Conservation (phyloP, 1,140 invertebrate genomes). For the Cepaea nemoralis region DNA sequence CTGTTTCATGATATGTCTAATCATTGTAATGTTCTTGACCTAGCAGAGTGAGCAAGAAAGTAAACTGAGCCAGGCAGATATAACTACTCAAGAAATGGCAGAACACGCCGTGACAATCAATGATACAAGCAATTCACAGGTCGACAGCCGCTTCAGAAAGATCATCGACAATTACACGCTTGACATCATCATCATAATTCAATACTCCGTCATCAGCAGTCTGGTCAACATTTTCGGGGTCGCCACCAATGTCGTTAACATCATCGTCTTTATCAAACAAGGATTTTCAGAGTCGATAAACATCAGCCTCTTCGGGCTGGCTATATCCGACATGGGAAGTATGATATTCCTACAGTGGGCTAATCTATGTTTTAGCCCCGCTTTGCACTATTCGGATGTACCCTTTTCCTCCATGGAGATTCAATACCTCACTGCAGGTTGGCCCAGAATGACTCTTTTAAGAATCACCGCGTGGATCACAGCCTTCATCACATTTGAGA, state of each 20-base stretch:
- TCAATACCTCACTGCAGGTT: conserved; percentile 93
- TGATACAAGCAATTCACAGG: no score
- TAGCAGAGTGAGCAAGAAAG: no score
- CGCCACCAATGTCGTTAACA: conserved; percentile 21
- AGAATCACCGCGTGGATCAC: conserved; percentile 74
- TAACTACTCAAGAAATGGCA: no score
- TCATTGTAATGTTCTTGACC: no score
- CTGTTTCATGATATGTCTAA: no score
- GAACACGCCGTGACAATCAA: no score
- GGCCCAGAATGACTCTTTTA: conserved; percentile 95
- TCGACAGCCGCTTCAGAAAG: no score
- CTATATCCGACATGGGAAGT: not conserved
- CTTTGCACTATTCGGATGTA: conserved; percentile 86
- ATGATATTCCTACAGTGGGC: not conserved
- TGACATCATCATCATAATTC: no score
- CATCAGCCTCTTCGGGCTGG: conserved; percentile 10
- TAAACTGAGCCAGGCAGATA: no score
- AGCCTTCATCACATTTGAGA: conserved; percentile 22
- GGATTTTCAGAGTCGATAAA: not conserved
- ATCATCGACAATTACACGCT: no score
- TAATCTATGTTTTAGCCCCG: conserved; percentile 77
- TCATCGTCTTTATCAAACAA: conserved; percentile 13
- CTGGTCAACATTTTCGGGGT: no score
- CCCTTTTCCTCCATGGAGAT: conserved; percentile 88
- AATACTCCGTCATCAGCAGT: no score